phyloP scores from a whole-genome alignment of 2,113 vertebrate species.

The Otis tarda region DNA sequence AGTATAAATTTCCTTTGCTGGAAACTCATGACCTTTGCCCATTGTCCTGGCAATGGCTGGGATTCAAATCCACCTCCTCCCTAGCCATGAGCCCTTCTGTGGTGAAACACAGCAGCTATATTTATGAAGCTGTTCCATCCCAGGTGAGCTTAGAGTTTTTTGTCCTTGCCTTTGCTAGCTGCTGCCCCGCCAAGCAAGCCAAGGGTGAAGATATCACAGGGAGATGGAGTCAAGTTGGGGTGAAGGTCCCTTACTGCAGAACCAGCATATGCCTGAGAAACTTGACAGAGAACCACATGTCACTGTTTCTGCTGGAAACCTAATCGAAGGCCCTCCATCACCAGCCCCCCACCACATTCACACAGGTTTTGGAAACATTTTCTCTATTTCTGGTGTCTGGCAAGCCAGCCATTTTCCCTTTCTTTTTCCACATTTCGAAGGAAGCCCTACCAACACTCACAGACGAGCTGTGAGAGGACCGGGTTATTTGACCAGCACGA shows the following conservation, averaged over 20 bases:
- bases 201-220: not conserved
- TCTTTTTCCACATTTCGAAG: not conserved
- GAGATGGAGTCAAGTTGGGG: not conserved
- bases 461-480: not conserved
- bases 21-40: not conserved
- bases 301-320: not conserved
- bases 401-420: not conserved
- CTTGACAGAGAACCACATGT: fast-evolving
- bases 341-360: not conserved
- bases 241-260: not conserved
- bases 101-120: not conserved
- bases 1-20: not conserved
- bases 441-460: not conserved
- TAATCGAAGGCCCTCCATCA: not conserved
- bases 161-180: not conserved
- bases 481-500: not conserved
- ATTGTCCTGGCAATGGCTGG: not conserved
- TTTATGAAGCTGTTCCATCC: not conserved
- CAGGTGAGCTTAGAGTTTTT: not conserved
- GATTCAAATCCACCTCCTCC: not conserved
- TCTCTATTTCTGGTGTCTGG: not conserved
- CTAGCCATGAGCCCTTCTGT: not conserved
- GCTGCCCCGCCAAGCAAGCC: not conserved
- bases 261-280: not conserved
- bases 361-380: not conserved